Base-by-base conservation (phyloP, 2,888 invertebrate genomes). In the Stratiomys singularior region DNA sequence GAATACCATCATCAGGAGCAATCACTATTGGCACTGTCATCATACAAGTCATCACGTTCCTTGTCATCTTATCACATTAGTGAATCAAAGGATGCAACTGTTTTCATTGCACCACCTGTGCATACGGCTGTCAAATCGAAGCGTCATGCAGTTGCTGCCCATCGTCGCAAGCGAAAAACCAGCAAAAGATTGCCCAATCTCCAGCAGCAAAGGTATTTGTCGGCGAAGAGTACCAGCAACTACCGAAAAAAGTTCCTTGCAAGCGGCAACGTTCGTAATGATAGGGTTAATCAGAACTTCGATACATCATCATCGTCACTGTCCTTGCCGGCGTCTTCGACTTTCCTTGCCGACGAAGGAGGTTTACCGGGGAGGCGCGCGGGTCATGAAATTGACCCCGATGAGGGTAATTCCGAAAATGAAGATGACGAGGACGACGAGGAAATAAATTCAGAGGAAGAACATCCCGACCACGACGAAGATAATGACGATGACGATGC, bases 401-500 rank as follows among this genome's bases (percentile, higher is more conserved):
- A 67, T 15, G 77, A 71, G 13, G 76, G 71, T 25, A 74, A 37
- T 28, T 52, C 74, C 64, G 76, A 60, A 63, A 76, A 78, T 15
- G 80, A 78, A 4, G 80, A 79, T 7, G 80, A 80, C 23, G 79
- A 79, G 7, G 78, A 80, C 13, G 76, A 80, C 11, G 77, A 78
- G 23, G 78, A 79, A 21, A 27, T 23, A n/a, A 67, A 72, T 30
- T 60, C 63, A 13, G 58, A 74, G 11, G 78, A 71, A 21, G 58
- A 71, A 4, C 56, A 44, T 13, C 71, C 28, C 18, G 56, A 72
- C 21, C 52, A 25, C 3, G 76, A 72, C 27, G 64, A 37, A 11
- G 23, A 13, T 23, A 37, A 77, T 30, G 46, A 63, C 23, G 66
- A 82, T 23, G 80, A 81, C 56, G 78, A 79, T 69, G 78, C 77